These are phyloP conservation scores for Nestor notabilis DNA, from an alignment of 2,113 vertebrate genomes.

Conservation along the genomic window DNA sequence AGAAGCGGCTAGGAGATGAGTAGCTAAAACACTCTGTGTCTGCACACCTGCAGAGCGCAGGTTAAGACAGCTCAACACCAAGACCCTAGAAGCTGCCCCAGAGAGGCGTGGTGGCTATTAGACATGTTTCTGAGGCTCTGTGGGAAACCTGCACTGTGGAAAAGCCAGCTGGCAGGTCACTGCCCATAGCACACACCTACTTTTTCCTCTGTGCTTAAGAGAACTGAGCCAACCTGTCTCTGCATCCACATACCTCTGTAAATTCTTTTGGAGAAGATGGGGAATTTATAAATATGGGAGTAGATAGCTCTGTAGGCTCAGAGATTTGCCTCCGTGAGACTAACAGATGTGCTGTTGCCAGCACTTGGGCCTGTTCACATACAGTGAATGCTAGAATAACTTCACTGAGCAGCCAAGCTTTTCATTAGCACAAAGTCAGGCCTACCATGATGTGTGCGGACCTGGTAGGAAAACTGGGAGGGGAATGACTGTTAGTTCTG, in stretches of 20 bases:
- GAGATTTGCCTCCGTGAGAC: not conserved
- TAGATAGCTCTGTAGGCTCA: not conserved
- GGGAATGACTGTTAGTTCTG: not conserved
- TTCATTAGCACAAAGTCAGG: not conserved
- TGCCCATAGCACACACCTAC: not conserved
- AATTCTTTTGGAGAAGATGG: not conserved
- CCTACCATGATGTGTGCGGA: not conserved
- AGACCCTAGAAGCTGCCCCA: not conserved
- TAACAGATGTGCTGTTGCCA: not conserved
- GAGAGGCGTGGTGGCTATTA: not conserved
- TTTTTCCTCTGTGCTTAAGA: not conserved
- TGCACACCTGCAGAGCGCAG: conserved; percentile 2
- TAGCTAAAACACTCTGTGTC: not conserved
- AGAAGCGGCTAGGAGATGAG: not conserved
- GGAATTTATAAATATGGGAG: not conserved
- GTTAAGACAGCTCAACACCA: not conserved
- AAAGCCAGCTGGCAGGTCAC: not conserved
- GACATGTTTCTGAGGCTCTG: not conserved
- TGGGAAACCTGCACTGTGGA: not conserved
- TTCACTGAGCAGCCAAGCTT: not conserved
- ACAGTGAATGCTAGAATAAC: not conserved
- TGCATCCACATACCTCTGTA: not conserved
- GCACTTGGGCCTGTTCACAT: not conserved
- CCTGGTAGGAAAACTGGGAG: not conserved
- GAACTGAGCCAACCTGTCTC: not conserved